Base-by-base conservation (phyloP, 2,113 vertebrate species). In the Heterocephalus glaber region DNA sequence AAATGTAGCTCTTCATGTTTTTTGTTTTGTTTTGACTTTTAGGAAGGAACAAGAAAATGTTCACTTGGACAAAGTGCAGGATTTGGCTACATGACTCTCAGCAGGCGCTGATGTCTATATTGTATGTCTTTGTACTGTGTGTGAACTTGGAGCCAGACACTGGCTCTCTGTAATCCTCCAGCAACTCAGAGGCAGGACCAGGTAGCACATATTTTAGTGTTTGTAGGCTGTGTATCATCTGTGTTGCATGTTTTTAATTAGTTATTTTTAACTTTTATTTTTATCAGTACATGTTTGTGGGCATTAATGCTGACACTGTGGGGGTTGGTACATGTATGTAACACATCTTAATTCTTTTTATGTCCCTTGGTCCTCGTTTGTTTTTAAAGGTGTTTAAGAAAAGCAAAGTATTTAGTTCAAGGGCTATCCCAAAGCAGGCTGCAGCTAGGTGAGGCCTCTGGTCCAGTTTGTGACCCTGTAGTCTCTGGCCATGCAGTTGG, bases 61-160 rank as follows among this genome's bases (percentile, higher is more conserved):
- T 72, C 28, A 47, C 17, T 9, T 38, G 5, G 74, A 70, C 13
- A 52, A 33, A 74, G 85, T 8, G 44, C 12, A 80, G 92, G 38
- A 0, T 44, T 19, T 49, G 2, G 49, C 65, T 24, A 0, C 5
- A 9, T 13, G 87, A 22, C 26, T 5, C 0, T 14, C 63, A 33
- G 33, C 60, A 11, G 84, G 61, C 3, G 1, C 16, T 2, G 5
- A 3, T 47, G 10, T 38, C 49, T 58, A 35, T 60, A 2, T 26
- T 56, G 12, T 74, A 8, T 22, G 41, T 85, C 0, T 33, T 30
- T 33, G 80, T 61, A 3, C 41, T 0, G 30, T 2, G 1, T 24
- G 47, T 74, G 54, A 24, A 7, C 22, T 22, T 41, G 0, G 68
- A 77, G 84, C 74, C 41, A 6, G 68, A 49, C 41, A 0, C 52